phyloP scores from a whole-genome alignment of 2,888 invertebrate genomes.

The Conomelus anceps region DNA sequence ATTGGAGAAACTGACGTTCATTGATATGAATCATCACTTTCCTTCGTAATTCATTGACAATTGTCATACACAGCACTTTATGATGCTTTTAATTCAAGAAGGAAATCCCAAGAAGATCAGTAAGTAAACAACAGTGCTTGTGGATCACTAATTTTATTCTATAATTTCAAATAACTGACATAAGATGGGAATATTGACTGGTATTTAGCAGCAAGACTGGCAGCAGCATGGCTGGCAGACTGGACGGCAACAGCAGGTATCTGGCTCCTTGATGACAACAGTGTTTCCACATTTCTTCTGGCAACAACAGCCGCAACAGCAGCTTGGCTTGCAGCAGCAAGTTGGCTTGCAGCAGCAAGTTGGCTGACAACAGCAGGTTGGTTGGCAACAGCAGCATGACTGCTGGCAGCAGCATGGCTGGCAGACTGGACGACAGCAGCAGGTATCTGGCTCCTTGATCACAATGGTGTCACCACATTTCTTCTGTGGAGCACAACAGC shows the following conservation, averaged over 20 bases:
- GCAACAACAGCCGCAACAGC: background rate
- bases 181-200: background rate
- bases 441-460: background rate
- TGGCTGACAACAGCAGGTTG: background rate
- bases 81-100: too few relatives aligned
- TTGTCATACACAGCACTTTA: too few relatives aligned
- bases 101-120: too few relatives aligned
- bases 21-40: too few relatives aligned
- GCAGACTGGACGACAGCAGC: background rate
- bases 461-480: background rate
- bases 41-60: too few relatives aligned
- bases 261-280: background rate
- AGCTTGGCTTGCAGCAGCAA: background rate
- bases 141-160: background rate
- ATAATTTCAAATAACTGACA: background rate
- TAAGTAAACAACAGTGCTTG: too few relatives aligned
- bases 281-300: background rate
- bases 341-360: background rate
- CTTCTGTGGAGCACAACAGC: background rate
- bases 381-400: background rate
- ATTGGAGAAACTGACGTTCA: too few relatives aligned
- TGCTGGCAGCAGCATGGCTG: background rate
- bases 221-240: background rate
- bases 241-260: background rate
- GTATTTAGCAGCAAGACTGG: background rate